Evolutionary conservation across 2,888 invertebrate genomes (phyloP), one percentile per base, ranked within the genome.

Genomic region (Seladonia tumulorum): DNA sequence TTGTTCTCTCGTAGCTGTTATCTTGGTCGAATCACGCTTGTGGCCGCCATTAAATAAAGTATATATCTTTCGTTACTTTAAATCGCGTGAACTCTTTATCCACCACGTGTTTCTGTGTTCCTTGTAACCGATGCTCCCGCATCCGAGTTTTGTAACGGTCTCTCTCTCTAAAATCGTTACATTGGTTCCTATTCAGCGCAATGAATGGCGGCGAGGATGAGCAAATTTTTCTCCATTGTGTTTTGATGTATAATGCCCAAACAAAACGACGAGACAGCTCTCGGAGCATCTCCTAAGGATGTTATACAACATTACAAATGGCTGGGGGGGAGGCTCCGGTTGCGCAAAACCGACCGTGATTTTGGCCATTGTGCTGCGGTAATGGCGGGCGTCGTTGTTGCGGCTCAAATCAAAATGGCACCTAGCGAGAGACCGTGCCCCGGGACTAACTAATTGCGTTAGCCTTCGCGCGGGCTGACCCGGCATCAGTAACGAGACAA

Each of bases 401-500:
- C 35, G 35, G n/a, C 47, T 35, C 14, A 29, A 60, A 49, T 71
- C n/a, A 49, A 63, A 66, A 45, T 16, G 5, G 14, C 39, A 47
- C 53, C 4, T 8, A 16, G 47, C 63, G 10, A 35, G 10, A 35
- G 42, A 82, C 60, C 60, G 35, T 49, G 72, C n/a, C 49, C 57
- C 74, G 39, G 25, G n/a, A 29, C n/a, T n/a, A 68, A 60, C 16
- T 68, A 78, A 82, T 75, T 75, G 42, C 87, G 71, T 82, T 76
- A 73, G 14, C 42, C 42, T 25, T 53, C 47, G 39, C 25, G 53
- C n/a, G 29, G 57, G 29, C 66, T 72, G 74, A 57, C 73, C 76
- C 68, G 49, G 53, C 42, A 66, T 57, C 78, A 68, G 70, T 79
- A 87, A 87, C 79, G 79, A 81, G 79, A 79, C 79, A 79, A 83